Evolutionary conservation across 2,888 invertebrate genomes (phyloP), one percentile per base, ranked within the genome.

Genomic region (Choreutis nemorana): DNA sequence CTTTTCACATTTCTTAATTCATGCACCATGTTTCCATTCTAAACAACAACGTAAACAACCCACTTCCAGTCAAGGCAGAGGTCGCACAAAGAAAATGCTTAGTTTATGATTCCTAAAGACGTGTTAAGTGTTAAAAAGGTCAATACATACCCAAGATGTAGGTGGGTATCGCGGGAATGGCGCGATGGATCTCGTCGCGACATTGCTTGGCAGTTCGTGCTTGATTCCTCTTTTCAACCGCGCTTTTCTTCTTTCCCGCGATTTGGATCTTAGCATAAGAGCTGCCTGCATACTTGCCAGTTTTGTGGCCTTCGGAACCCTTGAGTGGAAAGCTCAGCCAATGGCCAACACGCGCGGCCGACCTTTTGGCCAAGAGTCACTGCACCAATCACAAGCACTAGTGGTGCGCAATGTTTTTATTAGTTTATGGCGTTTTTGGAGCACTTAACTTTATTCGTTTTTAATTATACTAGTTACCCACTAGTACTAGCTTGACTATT

Each of bases 121-220:
- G n/a, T n/a, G n/a, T n/a, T n/a, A n/a, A n/a, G n/a, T n/a, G n/a
- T n/a, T n/a, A n/a, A n/a, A n/a, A n/a, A n/a, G n/a, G n/a, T n/a
- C n/a, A 34, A 23, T 42, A 73, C 80, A 68, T 83, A 84, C 87
- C 87, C 86, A 87, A 64, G 86, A 86, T 62, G 86, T 82, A 54
- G 91, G 91, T 58, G 91, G 92, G 81, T 89, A 92, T 81, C 87
- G 85, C 67, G 92, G 92, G 80, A 91, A 91, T 56, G 91, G 91
- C 53, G 87, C 89, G 70, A 92, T 91, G 59, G 87, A 85, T 81
- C 87, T 89, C 50, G 91, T 92, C 58, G 92, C 91, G 60, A 92
- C 85, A 83, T 92, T 91, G 77, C 90, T 90, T 53, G 92, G 91
- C 62, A 92, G 81, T 63, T 91, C 91, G 57, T 83, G 80, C 64